These are phyloP conservation scores for Macropis europaea DNA, from an alignment of 2,888 invertebrate genomes.

Conservation along the genomic window DNA sequence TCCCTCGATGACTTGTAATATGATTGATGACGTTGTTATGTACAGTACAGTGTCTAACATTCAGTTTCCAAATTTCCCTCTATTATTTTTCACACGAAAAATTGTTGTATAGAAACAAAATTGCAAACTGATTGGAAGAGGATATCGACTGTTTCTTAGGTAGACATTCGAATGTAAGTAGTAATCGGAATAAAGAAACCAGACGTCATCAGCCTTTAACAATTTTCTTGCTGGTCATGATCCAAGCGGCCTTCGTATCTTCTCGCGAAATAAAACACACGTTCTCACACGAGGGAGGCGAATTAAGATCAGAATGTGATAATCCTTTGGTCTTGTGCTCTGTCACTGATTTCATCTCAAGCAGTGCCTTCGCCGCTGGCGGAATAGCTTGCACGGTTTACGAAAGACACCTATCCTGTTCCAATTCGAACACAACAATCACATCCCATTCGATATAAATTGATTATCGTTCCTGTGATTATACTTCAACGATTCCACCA, in stretches of 20 bases:
- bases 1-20: slow-evolving; percentile 32
- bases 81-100: background rate
- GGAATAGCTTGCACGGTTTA: background rate
- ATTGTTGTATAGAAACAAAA: too few species aligned
- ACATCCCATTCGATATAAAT: too few species aligned
- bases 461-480: too few species aligned
- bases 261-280: slow-evolving; percentile 45
- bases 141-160: background rate
- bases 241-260: slow-evolving; percentile 7
- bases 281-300: slow-evolving; percentile 51
- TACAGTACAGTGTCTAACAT: background rate
- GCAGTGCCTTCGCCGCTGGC: slow-evolving; percentile 20
- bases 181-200: slow-evolving; percentile 17
- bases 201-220: slow-evolving; percentile 43
- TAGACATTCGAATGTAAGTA: background rate
- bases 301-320: slow-evolving; percentile 60
- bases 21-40: slow-evolving; percentile 23
- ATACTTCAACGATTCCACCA: background rate
- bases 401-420: background rate
- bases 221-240: slow-evolving; percentile 59
- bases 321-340: slow-evolving; percentile 49
- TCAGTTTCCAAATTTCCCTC: background rate
- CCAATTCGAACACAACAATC: too few species aligned
- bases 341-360: slow-evolving; percentile 58
- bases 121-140: background rate